Evolutionary conservation across 2,113 vertebrate genomes (phyloP), one percentile per base, ranked within the genome.

Genomic region (Atlantisia rogersi): DNA sequence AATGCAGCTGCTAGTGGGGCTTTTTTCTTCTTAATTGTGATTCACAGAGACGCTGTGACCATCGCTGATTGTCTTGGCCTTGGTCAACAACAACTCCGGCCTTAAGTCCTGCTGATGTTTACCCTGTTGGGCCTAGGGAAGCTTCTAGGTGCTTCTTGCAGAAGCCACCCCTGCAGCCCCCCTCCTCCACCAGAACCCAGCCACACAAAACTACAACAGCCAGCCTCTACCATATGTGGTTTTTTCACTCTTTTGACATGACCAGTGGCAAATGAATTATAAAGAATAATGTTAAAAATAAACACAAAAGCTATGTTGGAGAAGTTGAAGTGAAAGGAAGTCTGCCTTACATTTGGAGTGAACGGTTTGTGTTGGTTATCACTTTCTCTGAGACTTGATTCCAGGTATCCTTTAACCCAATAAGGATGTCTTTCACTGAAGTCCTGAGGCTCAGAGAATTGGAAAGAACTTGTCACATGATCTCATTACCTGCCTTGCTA

Each of bases 141-240:
- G 17, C 44, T 19, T 46, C 44, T 46, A 46, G 44, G 17, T 46
- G 17, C 17, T 18, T 46, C 17, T 18, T 46, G 44, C 44, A 46
- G 44, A 46, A 46, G 44, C 44, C 17, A 46, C 44, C 17, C 17
- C 44, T 18, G 44, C 44, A 46, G 44, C 44, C 44, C 44, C 17
- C 44, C 7, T 46, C 44, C 44, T 46, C 44, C 44, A 46, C 17
- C 17, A 46, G 44, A 46, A 46, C 44, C 17, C 44, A 46, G 44
- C 44, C 44, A 46, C 44, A 46, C 17, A 19, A 46, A 46, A 46
- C 44, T 46, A 19, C 44, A 46, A 18, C 44, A 46, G 44, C 44
- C 44, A 67, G 1, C 12, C 29, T 82, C 15, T 82, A 2, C 20
- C 7, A 1, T 32, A 6, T 53, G 35, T 52, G 26, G 0, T 10